A percentile compares a stretch with the other conserved stretches of the same genome.
These are phyloP conservation scores for Sylvicola cinctus DNA, from an alignment of 2,888 invertebrate species.

Conservation along the genomic window DNA sequence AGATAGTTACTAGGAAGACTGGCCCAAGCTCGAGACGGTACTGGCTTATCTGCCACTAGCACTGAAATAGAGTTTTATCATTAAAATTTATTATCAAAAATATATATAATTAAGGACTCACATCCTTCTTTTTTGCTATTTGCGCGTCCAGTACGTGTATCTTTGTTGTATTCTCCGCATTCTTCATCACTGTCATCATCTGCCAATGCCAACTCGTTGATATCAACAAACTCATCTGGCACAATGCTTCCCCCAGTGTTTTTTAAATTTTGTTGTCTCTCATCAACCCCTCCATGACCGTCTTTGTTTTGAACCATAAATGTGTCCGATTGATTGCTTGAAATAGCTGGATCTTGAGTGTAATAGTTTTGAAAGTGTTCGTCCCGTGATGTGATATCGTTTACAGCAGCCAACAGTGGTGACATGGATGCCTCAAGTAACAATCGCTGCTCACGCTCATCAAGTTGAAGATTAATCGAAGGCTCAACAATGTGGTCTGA, in stretches of 20 bases:
- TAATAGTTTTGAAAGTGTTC: not conserved
- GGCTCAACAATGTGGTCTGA: no score
- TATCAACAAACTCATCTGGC: constrained; percentile 4
- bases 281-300: no score
- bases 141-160: constrained; percentile 2
- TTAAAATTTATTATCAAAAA: not conserved
- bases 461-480: no score
- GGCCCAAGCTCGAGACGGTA: constrained; percentile 12
- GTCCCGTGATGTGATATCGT: not conserved
- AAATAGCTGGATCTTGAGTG: not conserved
- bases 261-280: no score
- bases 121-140: constrained; percentile 3
- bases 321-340: no score
- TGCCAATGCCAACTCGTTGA: constrained; percentile 3
- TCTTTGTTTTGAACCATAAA: no score
- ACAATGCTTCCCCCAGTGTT: not conserved
- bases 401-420: not conserved
- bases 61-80: constrained; percentile 4
- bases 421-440: no score
- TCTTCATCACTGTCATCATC: not conserved
- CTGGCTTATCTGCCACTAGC: constrained; percentile 10
- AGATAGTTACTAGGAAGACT: constrained; percentile 13
- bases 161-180: not conserved
- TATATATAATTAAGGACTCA: constrained; percentile 1
- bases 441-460: no score